phyloP scores from a whole-genome alignment of 1,140 invertebrate species.

The Drosophila murphyi region DNA sequence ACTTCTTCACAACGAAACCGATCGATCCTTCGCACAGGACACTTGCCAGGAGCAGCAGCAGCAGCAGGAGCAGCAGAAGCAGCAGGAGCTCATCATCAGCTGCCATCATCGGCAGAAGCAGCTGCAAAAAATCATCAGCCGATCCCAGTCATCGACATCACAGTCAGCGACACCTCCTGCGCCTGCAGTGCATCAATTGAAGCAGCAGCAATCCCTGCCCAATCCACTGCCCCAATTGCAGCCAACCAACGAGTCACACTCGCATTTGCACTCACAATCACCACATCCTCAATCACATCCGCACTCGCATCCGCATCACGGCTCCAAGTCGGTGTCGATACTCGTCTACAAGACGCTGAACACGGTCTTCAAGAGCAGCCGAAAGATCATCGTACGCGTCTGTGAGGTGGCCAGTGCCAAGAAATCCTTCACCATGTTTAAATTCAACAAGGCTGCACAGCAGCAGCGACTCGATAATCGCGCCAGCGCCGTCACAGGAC shows the following conservation, averaged over 20 bases:
- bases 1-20: conserved; percentile 23
- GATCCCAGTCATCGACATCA: conserved; percentile 82
- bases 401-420: conserved; percentile 84
- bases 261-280: conserved; percentile 32
- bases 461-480: conserved; percentile 87
- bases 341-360: conserved; percentile 84
- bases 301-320: conserved; percentile 43
- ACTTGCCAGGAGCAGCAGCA: conserved; percentile 50
- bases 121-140: conserved; percentile 73
- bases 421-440: conserved; percentile 88
- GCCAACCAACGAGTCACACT: conserved; percentile 26
- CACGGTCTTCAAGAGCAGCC: conserved; percentile 84
- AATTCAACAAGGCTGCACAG: conserved; percentile 90
- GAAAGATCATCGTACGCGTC: conserved; percentile 83
- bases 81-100: conserved; percentile 76
- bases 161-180: conserved; percentile 66
- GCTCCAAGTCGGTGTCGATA: conserved; percentile 80
- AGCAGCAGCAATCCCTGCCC: conserved; percentile 79
- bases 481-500: conserved; percentile 89
- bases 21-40: conserved; percentile 50
- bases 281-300: conserved; percentile 36
- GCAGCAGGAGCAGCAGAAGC: conserved; percentile 67
- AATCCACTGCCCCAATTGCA: conserved; percentile 60
- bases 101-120: conserved; percentile 58
- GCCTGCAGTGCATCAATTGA: conserved; percentile 79